Evolutionary conservation across 2,113 vertebrate genomes (phyloP), one percentile per base, ranked within the genome.

Genomic region (Mellivora capensis): DNA sequence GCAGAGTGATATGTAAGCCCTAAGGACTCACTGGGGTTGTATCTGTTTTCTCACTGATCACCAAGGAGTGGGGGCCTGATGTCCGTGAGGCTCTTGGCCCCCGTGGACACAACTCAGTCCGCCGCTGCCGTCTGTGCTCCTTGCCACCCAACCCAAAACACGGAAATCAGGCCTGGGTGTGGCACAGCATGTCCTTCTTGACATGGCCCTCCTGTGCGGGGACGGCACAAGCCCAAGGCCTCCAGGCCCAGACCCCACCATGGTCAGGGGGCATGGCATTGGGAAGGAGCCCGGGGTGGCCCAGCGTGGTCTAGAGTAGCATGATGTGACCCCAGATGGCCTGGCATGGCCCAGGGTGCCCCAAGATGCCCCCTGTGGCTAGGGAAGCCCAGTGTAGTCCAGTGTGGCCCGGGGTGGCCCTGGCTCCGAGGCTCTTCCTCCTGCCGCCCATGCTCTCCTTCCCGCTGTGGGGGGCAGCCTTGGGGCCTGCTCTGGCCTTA

Each of bases 21-120:
- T 14, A 31, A 42, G 15, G 31, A 9, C 13, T 7, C 2, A 3
- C n/a, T 76, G 31, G 18, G 10, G 21, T 39, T 61, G 2, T 23
- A 2, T 18, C 2, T 1, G 44, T 13, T 49, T 85, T 71, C 82
- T 87, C 47, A 15, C 10, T 0, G 62, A 39, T 34, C 1, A 0
- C 39, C 18, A 4, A 13, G 27, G 9, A 7, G 92, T 10, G 13
- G 4, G 25, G 21, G 59, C 8, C 61, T 6, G 4, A 6, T 2
- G 29, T 80, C 42, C 13, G 47, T 59, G 21, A 17, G 59, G 71
- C 0, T 10, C 57, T 10, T 0, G 0, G 54, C 34, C 14, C 11
- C 2, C 0, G 14, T 2, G 13, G 14, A 3, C 42, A 49, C 7
- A 11, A 27, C 17, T 15, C 31, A 5, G 72, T 3, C 0, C 2